Evolutionary conservation across 2,888 invertebrate genomes (phyloP).

Genomic region (Dilophus febrilis): DNA sequence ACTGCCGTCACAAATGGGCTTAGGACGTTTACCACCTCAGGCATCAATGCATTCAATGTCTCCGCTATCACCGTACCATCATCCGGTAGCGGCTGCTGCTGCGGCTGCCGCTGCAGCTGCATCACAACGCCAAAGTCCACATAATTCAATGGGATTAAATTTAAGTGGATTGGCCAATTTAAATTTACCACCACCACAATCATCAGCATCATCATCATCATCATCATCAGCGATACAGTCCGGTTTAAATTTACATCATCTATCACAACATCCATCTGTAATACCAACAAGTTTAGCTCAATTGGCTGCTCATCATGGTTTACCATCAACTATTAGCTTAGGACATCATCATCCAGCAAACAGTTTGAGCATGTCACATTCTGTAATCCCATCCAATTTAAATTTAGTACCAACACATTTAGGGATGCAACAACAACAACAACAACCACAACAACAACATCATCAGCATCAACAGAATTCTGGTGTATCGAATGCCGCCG

Average conservation of each 20-base stretch:
- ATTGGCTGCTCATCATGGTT: conserved; percentile 8
- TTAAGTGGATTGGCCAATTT: conserved; percentile 20
- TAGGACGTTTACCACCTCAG: conserved; percentile 23
- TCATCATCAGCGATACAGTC: not conserved
- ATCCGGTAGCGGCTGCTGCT: too few species aligned
- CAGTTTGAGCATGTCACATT: conserved; percentile 1
- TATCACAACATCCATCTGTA: conserved; percentile 16
- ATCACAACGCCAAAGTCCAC: conserved; percentile 27
- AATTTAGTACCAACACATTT: not conserved
- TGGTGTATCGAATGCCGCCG: too few species aligned
- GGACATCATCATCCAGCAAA: not conserved
- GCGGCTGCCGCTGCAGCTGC: too few species aligned
- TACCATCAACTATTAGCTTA: not conserved
- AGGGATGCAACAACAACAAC: not conserved
- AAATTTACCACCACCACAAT: conserved; percentile 19
- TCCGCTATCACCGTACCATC: conserved; percentile 27
- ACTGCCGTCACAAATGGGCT: conserved; percentile 13
- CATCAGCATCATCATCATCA: conserved; percentile 6
- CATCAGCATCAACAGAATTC: too few species aligned
- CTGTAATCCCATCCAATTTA: not conserved
- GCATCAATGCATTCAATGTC: conserved; percentile 21
- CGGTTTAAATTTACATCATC: conserved; percentile 21
- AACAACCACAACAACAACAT: too few species aligned
- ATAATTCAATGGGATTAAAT: conserved; percentile 23
- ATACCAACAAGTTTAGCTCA: conserved; percentile 21